phyloP scores from a whole-genome alignment of 2,888 invertebrate genomes.

The Andrena chrysosceles region DNA sequence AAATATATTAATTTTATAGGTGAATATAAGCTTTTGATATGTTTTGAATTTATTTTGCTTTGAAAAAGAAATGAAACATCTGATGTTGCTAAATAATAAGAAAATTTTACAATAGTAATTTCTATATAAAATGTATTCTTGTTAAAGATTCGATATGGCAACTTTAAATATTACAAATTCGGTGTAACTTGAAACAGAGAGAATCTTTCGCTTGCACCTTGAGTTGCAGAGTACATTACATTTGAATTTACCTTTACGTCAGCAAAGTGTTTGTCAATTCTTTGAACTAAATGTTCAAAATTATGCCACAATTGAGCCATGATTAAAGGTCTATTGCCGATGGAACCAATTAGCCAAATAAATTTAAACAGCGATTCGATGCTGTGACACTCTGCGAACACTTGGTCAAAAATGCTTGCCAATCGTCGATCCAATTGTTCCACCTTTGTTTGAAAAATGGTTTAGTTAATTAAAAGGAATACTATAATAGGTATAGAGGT shows the following conservation, averaged over 20 bases:
- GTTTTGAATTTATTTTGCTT: no score
- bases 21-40: no score
- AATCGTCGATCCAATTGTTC: constrained; percentile 92
- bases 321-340: constrained; percentile 91
- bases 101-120: no score
- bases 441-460: constrained; percentile 77
- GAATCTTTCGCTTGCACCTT: no score
- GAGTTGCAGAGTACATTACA: no score
- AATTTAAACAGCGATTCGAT: constrained; percentile 88
- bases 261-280: constrained; percentile 89
- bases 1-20: no score
- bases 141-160: no score
- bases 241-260: constrained; percentile 86
- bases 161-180: no score
- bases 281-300: constrained; percentile 88
- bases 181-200: no score
- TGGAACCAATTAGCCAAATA: constrained; percentile 90
- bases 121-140: no score
- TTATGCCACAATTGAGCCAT: constrained; percentile 90
- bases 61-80: no score
- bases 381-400: constrained; percentile 92
- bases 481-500: neutral
- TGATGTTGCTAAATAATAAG: no score
- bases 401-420: constrained; percentile 92
- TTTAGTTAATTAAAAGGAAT: neutral